These are phyloP conservation scores for Scelioninae gen. 1 DNA, from an alignment of 2,888 invertebrate genomes.

Conservation along the genomic window DNA sequence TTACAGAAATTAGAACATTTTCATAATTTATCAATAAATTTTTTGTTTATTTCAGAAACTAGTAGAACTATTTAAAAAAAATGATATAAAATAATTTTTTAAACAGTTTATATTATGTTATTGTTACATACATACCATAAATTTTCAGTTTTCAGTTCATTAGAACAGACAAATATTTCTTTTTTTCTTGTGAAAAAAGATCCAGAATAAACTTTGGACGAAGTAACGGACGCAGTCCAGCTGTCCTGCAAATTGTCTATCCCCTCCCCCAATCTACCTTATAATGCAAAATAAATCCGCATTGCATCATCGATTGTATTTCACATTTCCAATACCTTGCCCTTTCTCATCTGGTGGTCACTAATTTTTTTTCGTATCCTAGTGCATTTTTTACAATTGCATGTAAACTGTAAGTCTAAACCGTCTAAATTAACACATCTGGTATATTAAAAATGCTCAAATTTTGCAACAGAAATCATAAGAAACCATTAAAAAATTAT, in stretches of 20 bases:
- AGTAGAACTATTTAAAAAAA: no score
- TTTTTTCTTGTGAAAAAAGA: slow-evolving; percentile 27
- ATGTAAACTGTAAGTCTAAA: slow-evolving; percentile 14
- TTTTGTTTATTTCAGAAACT: no score
- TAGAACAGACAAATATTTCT: slow-evolving; percentile 15
- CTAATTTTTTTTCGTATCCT: slow-evolving; percentile 46
- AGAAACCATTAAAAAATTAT: no score
- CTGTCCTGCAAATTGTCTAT: slow-evolving; percentile 77
- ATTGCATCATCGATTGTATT: slow-evolving; percentile 81
- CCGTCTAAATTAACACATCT: no score
- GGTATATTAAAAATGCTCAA: slow-evolving; percentile 3
- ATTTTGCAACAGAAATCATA: not conserved
- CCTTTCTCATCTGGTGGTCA: slow-evolving; percentile 76
- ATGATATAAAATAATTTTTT: no score
- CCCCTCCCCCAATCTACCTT: slow-evolving; percentile 76
- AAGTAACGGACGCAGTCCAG: slow-evolving; percentile 78
- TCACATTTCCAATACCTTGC: slow-evolving; percentile 77
- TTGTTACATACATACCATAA: not conserved
- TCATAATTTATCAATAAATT: no score
- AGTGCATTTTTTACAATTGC: slow-evolving; percentile 26
- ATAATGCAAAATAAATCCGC: slow-evolving; percentile 80
- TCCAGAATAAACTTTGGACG: slow-evolving; percentile 18
- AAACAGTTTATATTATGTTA: no score
- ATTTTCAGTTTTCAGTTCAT: slow-evolving; percentile 25
- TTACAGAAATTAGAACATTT: no score